A percentile compares a stretch with the other conserved stretches of the same genome.
phyloP scores from a whole-genome alignment of 1,140 invertebrate genomes.

The Cherax destructor region DNA sequence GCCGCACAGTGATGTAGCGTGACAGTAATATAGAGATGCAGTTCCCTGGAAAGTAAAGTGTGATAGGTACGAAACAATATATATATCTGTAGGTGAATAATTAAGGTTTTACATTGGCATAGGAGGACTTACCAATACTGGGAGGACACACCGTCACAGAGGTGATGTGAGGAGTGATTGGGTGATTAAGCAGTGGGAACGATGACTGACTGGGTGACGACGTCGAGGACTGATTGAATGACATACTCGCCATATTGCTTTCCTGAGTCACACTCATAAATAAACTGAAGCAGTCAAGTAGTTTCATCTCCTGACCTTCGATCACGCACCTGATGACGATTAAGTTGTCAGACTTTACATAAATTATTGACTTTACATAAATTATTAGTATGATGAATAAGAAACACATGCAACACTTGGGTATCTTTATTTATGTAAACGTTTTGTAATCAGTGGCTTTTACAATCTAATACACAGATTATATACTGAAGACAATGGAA shows the following conservation, averaged over 20 bases:
- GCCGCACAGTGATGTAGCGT: too few species aligned
- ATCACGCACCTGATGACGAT: conserved; percentile 47
- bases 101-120: too few species aligned
- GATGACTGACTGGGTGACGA: background rate
- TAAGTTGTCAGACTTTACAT: background rate
- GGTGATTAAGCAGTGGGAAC: conserved; percentile 46
- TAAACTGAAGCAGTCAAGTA: conserved; percentile 53
- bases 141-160: conserved; percentile 31
- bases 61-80: too few species aligned
- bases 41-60: too few species aligned
- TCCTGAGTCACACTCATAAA: conserved; percentile 55
- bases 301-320: conserved; percentile 60
- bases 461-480: too few species aligned
- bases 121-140: conserved; percentile 12
- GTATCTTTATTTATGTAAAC: too few species aligned
- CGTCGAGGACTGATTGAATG: background rate
- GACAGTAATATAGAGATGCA: too few species aligned
- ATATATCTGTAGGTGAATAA: too few species aligned
- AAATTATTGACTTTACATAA: background rate
- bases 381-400: background rate
- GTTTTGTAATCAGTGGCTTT: too few species aligned
- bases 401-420: too few species aligned
- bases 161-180: conserved; percentile 35
- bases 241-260: background rate
- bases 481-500: too few species aligned